Conservation (phyloP, 2,888 invertebrate genomes). For the Agrypnus murinus region DNA sequence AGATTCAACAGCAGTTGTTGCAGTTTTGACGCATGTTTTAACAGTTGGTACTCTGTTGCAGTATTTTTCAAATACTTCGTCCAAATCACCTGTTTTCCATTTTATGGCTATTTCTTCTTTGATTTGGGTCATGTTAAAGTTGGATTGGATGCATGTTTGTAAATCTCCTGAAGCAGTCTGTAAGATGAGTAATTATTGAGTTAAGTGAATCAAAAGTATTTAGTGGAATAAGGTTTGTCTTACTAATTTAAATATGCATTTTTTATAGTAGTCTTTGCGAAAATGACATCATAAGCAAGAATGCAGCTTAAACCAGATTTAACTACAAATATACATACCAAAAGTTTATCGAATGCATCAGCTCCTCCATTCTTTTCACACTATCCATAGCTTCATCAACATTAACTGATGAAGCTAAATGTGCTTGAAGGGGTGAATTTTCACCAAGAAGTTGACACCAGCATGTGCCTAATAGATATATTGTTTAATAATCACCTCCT, state of each 20-base stretch:
- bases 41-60: slow-evolving; percentile 14
- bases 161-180: slow-evolving; percentile 22
- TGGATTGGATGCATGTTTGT: slow-evolving; percentile 10
- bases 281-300: too few species aligned
- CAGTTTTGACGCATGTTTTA: slow-evolving; percentile 22
- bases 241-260: too few species aligned
- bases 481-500: too few species aligned
- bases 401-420: neutral
- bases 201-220: too few species aligned
- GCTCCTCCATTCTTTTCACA: slow-evolving; percentile 29
- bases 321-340: too few species aligned
- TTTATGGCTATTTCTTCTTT: neutral
- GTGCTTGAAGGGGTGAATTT: neutral
- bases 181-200: neutral
- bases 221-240: too few species aligned
- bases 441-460: neutral
- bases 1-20: slow-evolving; percentile 9
- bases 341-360: slow-evolving; percentile 23
- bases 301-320: too few species aligned
- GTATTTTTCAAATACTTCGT: slow-evolving; percentile 28
- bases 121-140: slow-evolving; percentile 15
- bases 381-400: neutral
- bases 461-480: neutral
- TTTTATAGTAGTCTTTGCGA: too few species aligned
- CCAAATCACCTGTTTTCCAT: slow-evolving; percentile 11